phyloP scores from a whole-genome alignment of 2,113 vertebrate genomes.

The Cyprinus carpio region DNA sequence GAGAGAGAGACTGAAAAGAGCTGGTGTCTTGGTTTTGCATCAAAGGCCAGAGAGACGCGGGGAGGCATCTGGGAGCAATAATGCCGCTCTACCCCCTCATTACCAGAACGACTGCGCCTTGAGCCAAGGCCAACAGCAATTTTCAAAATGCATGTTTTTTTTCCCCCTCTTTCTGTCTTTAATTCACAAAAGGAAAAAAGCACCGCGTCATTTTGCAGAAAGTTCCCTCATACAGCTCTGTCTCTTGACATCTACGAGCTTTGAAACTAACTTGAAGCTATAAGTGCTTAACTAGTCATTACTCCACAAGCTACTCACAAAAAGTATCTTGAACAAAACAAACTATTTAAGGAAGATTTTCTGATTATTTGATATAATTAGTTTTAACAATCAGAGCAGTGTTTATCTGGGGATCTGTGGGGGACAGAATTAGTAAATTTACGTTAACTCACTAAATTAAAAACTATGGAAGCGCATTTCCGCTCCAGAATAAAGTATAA shows the following conservation, averaged over 20 bases:
- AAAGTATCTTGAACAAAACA: background rate
- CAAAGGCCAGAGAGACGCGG: conserved; percentile 75
- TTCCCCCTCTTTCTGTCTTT: conserved; percentile 58
- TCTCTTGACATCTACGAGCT: background rate
- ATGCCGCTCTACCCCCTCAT: conserved; percentile 79
- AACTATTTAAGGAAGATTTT: background rate
- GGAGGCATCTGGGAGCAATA: conserved; percentile 84
- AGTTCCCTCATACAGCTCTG: background rate
- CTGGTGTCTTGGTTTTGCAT: conserved; percentile 76
- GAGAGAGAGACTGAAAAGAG: conserved; percentile 69
- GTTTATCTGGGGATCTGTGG: background rate
- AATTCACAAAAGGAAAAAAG: conserved; percentile 39
- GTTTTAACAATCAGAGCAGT: background rate
- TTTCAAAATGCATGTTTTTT: conserved; percentile 62
- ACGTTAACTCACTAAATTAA: background rate
- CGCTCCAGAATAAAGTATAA: too few species aligned
- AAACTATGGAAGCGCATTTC: background rate
- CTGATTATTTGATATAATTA: background rate
- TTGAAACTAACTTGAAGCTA: background rate
- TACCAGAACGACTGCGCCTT: conserved; percentile 79
- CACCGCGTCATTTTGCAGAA: background rate
- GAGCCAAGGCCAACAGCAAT: conserved; percentile 77
- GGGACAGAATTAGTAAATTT: background rate
- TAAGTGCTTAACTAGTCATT: background rate
- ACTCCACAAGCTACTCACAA: background rate